Evolutionary conservation across 2,113 vertebrate species (phyloP).

Genomic region (Nycticorax nycticorax): DNA sequence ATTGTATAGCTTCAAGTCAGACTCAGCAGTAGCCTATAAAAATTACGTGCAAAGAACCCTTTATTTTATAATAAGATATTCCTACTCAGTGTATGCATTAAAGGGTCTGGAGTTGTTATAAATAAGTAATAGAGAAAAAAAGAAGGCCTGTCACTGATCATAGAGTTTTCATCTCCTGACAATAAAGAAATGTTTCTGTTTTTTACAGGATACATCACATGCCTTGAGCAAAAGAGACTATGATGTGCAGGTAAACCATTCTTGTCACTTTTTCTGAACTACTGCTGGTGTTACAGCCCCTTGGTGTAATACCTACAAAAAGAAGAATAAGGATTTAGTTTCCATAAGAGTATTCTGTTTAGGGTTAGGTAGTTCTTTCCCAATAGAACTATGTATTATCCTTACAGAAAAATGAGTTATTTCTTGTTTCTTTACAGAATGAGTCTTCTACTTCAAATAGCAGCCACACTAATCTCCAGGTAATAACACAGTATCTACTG

Average conservation of each 20-base stretch:
- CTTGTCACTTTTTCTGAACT: background rate
- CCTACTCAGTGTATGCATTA: background rate
- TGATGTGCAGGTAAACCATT: slow-evolving; percentile 33
- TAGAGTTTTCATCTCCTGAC: background rate
- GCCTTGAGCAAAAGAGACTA: slow-evolving; percentile 1
- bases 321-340: background rate
- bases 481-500: background rate
- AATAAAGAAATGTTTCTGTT: background rate
- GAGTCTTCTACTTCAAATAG: slow-evolving; percentile 24
- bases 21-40: background rate
- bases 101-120: background rate
- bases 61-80: background rate
- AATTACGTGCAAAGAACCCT: background rate
- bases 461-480: slow-evolving; percentile 35
- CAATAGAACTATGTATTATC: background rate
- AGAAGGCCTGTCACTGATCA: background rate
- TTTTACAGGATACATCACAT: slow-evolving; percentile 46
- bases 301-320: background rate
- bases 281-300: background rate
- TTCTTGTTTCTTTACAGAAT: slow-evolving; percentile 49
- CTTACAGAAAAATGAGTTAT: background rate
- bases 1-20: background rate
- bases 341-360: background rate
- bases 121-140: background rate
- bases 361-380: background rate